Conservation (phyloP, 2,113 vertebrate genomes). For the Dipodomys ordii region DNA sequence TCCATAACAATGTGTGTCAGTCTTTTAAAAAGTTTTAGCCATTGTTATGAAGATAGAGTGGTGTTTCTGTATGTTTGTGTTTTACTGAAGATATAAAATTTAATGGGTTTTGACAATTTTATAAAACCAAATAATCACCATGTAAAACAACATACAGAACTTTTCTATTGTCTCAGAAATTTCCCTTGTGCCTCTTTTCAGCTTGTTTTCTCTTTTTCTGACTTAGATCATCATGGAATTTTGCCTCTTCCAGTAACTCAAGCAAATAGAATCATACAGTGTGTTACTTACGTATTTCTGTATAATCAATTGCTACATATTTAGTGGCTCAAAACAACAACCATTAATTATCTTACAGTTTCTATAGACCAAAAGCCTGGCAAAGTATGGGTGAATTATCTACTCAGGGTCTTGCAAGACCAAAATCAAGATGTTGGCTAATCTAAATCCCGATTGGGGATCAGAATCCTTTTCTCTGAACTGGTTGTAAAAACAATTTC, state of each 20-base stretch:
- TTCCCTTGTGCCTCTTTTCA: not conserved
- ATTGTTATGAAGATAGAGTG: not conserved
- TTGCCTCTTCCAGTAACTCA: slow-evolving; percentile 12
- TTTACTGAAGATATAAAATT: not conserved
- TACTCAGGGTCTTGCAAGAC: not conserved
- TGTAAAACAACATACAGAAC: slow-evolving; percentile 23
- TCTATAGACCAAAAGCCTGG: not conserved
- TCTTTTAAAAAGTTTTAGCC: not conserved
- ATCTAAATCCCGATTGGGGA: not conserved
- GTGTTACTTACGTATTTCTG: not conserved
- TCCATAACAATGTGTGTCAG: not conserved
- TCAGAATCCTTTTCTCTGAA: not conserved
- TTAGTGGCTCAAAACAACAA: not conserved
- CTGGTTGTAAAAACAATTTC: not conserved
- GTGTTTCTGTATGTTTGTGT: not conserved
- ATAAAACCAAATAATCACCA: not conserved
- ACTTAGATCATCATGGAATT: slow-evolving; percentile 19
- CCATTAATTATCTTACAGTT: not conserved
- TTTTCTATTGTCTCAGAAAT: slow-evolving; percentile 19
- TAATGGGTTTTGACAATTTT: slow-evolving; percentile 23
- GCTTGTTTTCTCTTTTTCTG: not conserved
- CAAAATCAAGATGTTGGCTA: not conserved
- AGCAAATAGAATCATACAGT: not conserved
- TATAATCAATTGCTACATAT: not conserved
- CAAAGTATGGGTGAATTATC: not conserved